A percentile compares a stretch with the other conserved stretches of the same genome.
These are phyloP conservation scores for Acleris emargana DNA, from an alignment of 2,888 invertebrate species.

Conservation along the genomic window DNA sequence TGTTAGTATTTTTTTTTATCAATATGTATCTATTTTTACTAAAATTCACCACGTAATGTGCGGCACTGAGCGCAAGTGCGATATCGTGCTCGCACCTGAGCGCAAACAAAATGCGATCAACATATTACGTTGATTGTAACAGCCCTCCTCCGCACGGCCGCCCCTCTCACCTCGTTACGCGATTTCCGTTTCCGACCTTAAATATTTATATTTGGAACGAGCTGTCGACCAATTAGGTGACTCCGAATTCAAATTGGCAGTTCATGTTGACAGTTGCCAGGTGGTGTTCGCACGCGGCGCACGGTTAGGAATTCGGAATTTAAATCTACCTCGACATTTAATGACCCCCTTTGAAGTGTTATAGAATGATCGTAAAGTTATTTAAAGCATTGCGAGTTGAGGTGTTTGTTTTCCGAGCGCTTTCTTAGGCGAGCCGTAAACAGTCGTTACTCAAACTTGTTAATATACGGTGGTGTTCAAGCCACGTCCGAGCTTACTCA, in stretches of 20 bases:
- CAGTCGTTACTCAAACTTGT: slow-evolving; percentile 47
- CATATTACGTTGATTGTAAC: slow-evolving; percentile 37
- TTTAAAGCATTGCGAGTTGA: slow-evolving; percentile 49
- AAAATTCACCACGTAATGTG: slow-evolving; percentile 14
- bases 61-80: slow-evolving; percentile 23
- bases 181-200: slow-evolving; percentile 56
- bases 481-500: no score
- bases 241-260: slow-evolving; percentile 71
- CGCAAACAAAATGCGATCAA: slow-evolving; percentile 35
- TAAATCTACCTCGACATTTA: slow-evolving; percentile 67
- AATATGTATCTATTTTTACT: background rate
- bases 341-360: slow-evolving; percentile 76
- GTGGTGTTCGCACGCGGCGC: slow-evolving; percentile 57
- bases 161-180: slow-evolving; percentile 50
- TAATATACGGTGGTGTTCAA: background rate
- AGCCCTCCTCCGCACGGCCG: slow-evolving; percentile 16
- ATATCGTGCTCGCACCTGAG: slow-evolving; percentile 32
- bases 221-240: slow-evolving; percentile 70
- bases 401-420: slow-evolving; percentile 52
- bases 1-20: no score
- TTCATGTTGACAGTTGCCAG: slow-evolving; percentile 73
- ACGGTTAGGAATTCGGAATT: slow-evolving; percentile 60
- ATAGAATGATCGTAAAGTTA: slow-evolving; percentile 72
- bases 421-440: slow-evolving; percentile 64
- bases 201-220: slow-evolving; percentile 69